phyloP scores from a whole-genome alignment of 1,140 invertebrate genomes.

The Brachystomella parvula region DNA sequence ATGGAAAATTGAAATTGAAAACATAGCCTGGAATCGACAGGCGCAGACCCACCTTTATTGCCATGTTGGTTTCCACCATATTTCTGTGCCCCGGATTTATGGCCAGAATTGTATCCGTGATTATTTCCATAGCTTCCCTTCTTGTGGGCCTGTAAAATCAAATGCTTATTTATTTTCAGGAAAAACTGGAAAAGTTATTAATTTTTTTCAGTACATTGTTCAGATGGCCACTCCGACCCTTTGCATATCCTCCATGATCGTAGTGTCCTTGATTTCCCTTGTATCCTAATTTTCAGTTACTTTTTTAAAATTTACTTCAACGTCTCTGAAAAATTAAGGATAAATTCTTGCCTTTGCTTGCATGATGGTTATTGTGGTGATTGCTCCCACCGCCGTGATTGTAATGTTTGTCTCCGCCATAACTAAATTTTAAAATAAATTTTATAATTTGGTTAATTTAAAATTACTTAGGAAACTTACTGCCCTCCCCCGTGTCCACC shows the following conservation, averaged over 20 bases:
- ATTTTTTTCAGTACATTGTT: not conserved
- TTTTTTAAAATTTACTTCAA: not conserved
- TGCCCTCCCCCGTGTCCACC: not conserved
- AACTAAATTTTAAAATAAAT: not conserved
- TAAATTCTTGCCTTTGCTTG: not conserved
- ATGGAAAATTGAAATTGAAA: not conserved
- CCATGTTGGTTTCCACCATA: not conserved
- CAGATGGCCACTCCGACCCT: not conserved
- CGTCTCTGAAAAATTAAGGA: not conserved
- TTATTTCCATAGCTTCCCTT: conserved; percentile 1
- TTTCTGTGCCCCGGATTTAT: conserved; percentile 1
- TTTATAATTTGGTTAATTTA: not conserved
- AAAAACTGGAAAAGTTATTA: no score
- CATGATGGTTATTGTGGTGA: not conserved
- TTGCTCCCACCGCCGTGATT: not conserved
- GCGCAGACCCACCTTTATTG: conserved; percentile 43
- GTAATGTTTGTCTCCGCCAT: not conserved
- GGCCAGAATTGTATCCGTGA: not conserved
- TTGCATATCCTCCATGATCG: not conserved
- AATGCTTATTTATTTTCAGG: not conserved
- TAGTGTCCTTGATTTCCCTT: not conserved
- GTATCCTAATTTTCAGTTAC: not conserved
- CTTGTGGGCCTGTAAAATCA: not conserved
- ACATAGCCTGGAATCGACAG: not conserved
- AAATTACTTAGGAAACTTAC: not conserved